Evolutionary conservation across 2,797 vertebrate species (phyloP), one percentile per base, ranked within the genome.

Genomic region (Salmo trutta): DNA sequence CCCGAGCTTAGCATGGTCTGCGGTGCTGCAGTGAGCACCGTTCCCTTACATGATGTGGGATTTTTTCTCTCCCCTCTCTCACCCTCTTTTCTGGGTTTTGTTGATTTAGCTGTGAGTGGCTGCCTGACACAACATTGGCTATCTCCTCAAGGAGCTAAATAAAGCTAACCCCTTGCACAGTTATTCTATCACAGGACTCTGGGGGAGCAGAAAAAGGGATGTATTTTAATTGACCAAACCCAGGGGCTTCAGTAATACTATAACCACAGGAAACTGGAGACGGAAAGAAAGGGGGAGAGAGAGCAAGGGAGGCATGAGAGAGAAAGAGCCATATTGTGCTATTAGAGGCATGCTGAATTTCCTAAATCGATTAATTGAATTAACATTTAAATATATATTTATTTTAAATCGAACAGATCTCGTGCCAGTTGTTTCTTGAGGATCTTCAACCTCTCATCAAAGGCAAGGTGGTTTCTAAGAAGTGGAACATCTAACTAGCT

Each of bases 61-160:
- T 71, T 76, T 77, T 78, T 56, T 66, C 12, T 3, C 62, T 69
- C 54, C 51, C 24, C 36, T 21, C 74, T 51, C 47, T 7, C 74
- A 31, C 21, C 33, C 21, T 51, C 77, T 85, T 82, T 87, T 76
- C 79, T 66, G 82, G 82, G 71, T 85, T 85, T 82, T 93, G 92
- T 94, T 92, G 91, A 91, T 91, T 92, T 92, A 93, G 89, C 90
- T 87, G 89, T 85, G 86, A 92, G 86, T 82, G 85, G 84, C 88
- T 84, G 85, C 85, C 88, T 88, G 87, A 93, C 89, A 90, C 86
- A 90, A 90, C 87, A 86, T 64, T 80, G 85, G 85, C 86, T 81
- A 86, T 89, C 84, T 90, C 90, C 90, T 93, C 85, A 80, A 91
- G 90, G 88, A 93, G 88, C 89, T 88, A 90, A 92, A 90, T 85